Evolutionary conservation across 1,140 invertebrate genomes (phyloP).

Genomic region (Leptinotarsa undecemlineata): DNA sequence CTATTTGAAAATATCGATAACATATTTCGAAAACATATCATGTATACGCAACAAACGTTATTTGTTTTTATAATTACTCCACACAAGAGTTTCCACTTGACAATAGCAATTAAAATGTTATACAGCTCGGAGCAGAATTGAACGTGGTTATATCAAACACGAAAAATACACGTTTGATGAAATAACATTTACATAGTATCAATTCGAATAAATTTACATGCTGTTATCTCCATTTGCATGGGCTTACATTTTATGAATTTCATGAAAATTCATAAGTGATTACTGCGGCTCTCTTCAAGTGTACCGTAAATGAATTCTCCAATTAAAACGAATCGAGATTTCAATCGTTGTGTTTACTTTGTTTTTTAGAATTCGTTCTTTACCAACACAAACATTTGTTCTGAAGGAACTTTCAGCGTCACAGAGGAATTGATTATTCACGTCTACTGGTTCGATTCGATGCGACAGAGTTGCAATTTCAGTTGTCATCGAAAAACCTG

Average conservation of each 20-base stretch:
- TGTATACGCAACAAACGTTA: not conserved
- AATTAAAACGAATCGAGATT: not conserved
- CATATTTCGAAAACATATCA: too few species aligned
- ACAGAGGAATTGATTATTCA: too few species aligned
- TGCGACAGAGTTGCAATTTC: too few species aligned
- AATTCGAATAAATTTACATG: slow-evolving; percentile 41
- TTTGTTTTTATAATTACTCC: not conserved
- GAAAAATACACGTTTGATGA: slow-evolving; percentile 25
- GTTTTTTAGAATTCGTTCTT: not conserved
- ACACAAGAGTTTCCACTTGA: not conserved
- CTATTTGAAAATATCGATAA: too few species aligned
- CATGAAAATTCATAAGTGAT: slow-evolving; percentile 39
- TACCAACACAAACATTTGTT: not conserved
- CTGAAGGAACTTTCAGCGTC: not conserved
- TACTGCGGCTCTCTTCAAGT: not conserved
- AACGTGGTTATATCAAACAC: slow-evolving; percentile 7
- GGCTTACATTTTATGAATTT: slow-evolving; percentile 26
- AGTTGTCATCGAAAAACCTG: too few species aligned
- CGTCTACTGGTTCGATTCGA: too few species aligned
- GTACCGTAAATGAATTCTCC: not conserved
- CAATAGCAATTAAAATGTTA: slow-evolving; percentile 12
- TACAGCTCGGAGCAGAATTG: not conserved
- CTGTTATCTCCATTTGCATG: slow-evolving; percentile 32
- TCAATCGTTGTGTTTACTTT: not conserved
- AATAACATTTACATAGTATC: slow-evolving; percentile 31